Evolutionary conservation across 1,140 invertebrate genomes (phyloP), one percentile per base, ranked within the genome.

Genomic region (Ditylenchus dipsaci): DNA sequence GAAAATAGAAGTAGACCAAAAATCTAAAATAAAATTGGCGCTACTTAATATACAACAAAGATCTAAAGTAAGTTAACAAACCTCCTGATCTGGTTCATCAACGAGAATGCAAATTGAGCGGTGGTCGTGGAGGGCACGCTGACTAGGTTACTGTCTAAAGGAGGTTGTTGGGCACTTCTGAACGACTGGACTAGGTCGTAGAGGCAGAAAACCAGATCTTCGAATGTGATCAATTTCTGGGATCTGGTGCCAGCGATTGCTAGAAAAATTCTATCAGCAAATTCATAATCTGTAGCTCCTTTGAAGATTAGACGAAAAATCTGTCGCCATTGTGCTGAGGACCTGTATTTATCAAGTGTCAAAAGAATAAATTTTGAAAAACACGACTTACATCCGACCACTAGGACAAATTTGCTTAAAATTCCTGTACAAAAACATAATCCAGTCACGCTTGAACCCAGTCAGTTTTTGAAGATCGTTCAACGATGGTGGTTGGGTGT

Each of bases 401-500:
- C 15, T 23, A 13, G 21, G 43, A 63, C 42, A 17, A 21, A 77
- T 76, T 72, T 73, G 71, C 56, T 78, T 78, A 49, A 78, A 78
- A 42, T 78, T 78, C 23, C 76, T 62, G 61, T 78, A 78, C 33
- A 78, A 30, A 47, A 78, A 78, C 69, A 76, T 74, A 21, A 78
- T 56, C 73, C 73, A 78, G n/a, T 73, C 62, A 33, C 71, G 53
- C 33, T 69, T 63, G 74, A 78, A 78, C 9, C 74, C 73, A 5
- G 76, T 78, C 1, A 76, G 45, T 23, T 66, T 63, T 53, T 73
- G 58, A 0, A 78, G 68, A 15, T 75, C 70, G 27, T 78, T 71
- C 1, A 78, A 68, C 3, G 77, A 79, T 3, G 76, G 76, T 13
- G 76, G 76, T 61, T 69, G 66, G 1, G 76, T 78, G 57, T 76